Evolutionary conservation across 2,113 vertebrate genomes (phyloP).

Genomic region (Dipodomys ordii): DNA sequence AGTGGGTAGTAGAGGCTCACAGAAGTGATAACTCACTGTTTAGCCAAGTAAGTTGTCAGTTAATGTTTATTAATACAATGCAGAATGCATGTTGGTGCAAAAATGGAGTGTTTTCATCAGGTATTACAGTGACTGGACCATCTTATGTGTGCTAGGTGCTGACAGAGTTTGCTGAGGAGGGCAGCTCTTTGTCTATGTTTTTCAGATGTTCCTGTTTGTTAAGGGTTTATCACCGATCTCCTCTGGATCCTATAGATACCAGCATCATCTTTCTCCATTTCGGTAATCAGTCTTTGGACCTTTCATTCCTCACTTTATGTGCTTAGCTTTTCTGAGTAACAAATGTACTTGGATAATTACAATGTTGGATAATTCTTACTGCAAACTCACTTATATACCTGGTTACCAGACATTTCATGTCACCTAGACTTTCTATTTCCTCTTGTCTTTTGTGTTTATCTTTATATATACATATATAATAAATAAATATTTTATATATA

Average conservation of each 20-base stretch:
- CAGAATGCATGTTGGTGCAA: background rate
- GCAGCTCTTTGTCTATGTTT: background rate
- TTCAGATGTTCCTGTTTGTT: background rate
- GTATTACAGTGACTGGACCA: background rate
- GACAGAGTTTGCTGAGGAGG: background rate
- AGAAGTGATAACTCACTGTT: background rate
- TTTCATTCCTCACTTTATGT: constrained; percentile 20
- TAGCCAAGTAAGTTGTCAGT: constrained; percentile 20
- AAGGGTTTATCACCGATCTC: constrained; percentile 1
- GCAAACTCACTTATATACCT: background rate
- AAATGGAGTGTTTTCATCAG: background rate
- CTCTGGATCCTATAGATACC: background rate
- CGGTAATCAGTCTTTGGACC: background rate
- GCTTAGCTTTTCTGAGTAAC: background rate
- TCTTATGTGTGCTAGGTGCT: background rate
- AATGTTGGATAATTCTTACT: background rate
- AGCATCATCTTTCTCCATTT: background rate
- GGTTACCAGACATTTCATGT: too few species aligned
- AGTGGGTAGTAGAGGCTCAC: background rate
- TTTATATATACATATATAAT: too few species aligned
- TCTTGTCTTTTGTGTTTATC: background rate
- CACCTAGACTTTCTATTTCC: background rate
- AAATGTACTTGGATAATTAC: background rate
- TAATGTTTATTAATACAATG: constrained; percentile 29
- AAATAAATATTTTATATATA: too few species aligned